phyloP scores from a whole-genome alignment of 2,888 invertebrate species.

The Teinopalpus imperialis region DNA sequence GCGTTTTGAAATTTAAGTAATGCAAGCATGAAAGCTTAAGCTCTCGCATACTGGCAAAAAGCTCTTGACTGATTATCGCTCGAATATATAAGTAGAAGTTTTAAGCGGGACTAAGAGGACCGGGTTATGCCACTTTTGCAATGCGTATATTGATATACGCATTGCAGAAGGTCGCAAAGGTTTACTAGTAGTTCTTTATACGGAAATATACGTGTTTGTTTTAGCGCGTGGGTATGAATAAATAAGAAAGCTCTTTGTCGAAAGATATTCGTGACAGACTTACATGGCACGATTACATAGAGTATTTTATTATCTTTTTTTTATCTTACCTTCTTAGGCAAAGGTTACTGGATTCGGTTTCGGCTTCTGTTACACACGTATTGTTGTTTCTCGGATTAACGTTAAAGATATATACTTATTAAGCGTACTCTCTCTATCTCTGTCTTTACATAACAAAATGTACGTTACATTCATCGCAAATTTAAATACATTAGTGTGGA shows the following conservation, averaged over 20 bases:
- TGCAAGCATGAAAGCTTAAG: constrained; percentile 11
- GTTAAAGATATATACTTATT: too few relatives aligned
- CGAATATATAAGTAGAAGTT: constrained; percentile 22
- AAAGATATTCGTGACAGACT: neutral
- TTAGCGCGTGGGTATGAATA: constrained; percentile 15
- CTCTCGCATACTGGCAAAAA: neutral
- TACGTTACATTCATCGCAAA: too few relatives aligned
- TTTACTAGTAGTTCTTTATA: neutral
- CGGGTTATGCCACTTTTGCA: constrained; percentile 13
- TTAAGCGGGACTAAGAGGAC: constrained; percentile 15
- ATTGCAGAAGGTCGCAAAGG: constrained; percentile 1
- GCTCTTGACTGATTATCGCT: constrained; percentile 19
- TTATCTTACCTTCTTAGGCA: too few relatives aligned
- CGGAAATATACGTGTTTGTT: neutral
- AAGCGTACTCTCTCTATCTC: too few relatives aligned
- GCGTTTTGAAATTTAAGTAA: too few relatives aligned
- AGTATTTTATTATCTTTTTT: too few relatives aligned
- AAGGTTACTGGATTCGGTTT: too few relatives aligned
- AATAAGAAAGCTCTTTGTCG: constrained; percentile 6
- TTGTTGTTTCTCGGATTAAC: too few relatives aligned
- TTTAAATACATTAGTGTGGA: too few relatives aligned
- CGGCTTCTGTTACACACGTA: too few relatives aligned
- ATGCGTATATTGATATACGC: constrained; percentile 8
- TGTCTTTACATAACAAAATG: too few relatives aligned
- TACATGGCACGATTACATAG: neutral